Conservation (phyloP, 2,113 vertebrate species). For the Arothron firmamentum region DNA sequence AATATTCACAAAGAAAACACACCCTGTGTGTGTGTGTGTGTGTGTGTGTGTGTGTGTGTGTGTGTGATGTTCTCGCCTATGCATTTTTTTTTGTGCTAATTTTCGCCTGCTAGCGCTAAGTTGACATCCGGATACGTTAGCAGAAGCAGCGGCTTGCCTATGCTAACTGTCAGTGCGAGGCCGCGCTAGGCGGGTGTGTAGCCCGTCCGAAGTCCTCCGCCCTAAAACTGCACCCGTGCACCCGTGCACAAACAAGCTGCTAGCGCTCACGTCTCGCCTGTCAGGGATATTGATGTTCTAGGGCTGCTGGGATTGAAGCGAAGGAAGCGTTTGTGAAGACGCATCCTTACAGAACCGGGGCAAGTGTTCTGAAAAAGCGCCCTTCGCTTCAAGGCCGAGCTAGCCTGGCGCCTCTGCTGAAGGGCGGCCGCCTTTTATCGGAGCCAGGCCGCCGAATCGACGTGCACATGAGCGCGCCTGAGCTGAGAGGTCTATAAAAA, state of each 20-base stretch:
- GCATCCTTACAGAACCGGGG: not conserved
- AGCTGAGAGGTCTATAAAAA: not conserved
- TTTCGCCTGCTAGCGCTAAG: too few relatives aligned
- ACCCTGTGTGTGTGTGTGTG: too few relatives aligned
- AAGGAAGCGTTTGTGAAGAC: conserved; percentile 33
- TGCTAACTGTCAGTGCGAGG: too few relatives aligned
- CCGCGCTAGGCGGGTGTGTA: too few relatives aligned
- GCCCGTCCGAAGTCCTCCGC: conserved; percentile 18
- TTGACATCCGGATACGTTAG: too few relatives aligned
- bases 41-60: too few relatives aligned
- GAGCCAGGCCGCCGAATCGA: too few relatives aligned
- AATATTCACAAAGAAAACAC: too few relatives aligned
- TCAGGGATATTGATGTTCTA: conserved; percentile 61
- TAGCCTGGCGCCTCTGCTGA: not conserved
- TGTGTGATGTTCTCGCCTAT: too few relatives aligned
- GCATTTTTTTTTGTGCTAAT: too few relatives aligned
- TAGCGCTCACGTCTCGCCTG: conserved; percentile 38
- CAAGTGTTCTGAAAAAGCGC: conserved; percentile 46
- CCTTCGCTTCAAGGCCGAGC: conserved; percentile 13
- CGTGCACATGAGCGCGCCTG: not conserved
- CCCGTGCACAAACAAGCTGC: conserved; percentile 26
- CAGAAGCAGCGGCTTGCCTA: too few relatives aligned
- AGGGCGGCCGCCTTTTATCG: too few relatives aligned
- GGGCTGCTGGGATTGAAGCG: conserved; percentile 41
- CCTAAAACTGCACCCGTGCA: conserved; percentile 39